Percentiles rank a stretch among this genome's conserved stretches.
phyloP scores from a whole-genome alignment of 1,140 invertebrate genomes.

The Temnothorax nylanderi region DNA sequence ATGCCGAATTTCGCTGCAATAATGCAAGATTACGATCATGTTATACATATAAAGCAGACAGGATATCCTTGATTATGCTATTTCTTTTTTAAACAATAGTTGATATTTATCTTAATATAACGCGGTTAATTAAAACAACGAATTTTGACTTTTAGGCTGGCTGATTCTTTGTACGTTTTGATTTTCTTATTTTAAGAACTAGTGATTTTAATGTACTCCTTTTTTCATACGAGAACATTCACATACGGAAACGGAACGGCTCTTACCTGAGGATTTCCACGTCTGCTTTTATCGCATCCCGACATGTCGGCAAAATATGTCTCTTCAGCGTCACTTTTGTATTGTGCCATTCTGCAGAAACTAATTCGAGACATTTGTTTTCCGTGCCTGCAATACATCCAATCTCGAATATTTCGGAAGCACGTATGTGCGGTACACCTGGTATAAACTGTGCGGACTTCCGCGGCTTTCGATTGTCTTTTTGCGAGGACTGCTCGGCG shows the following conservation, averaged over 20 bases:
- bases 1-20: constrained; percentile 77
- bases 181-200: neutral
- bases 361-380: constrained; percentile 76
- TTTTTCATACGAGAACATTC: neutral
- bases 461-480: constrained; percentile 40
- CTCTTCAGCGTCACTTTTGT: constrained; percentile 76
- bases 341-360: constrained; percentile 80
- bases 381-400: constrained; percentile 78
- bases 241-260: neutral
- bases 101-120: constrained; percentile 5
- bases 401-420: constrained; percentile 78
- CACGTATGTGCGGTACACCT: constrained; percentile 71
- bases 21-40: constrained; percentile 6
- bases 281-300: constrained; percentile 74
- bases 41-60: neutral
- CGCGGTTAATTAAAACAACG: neutral
- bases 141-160: neutral
- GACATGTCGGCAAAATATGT: constrained; percentile 73
- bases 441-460: constrained; percentile 51
- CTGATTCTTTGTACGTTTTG: neutral
- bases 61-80: neutral
- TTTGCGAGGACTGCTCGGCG: constrained; percentile 63
- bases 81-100: neutral
- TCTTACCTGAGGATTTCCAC: constrained; percentile 76
- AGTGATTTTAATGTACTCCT: neutral